Evolutionary conservation across 1,140 invertebrate genomes (phyloP).

Genomic region (Diorhabda elongata): DNA sequence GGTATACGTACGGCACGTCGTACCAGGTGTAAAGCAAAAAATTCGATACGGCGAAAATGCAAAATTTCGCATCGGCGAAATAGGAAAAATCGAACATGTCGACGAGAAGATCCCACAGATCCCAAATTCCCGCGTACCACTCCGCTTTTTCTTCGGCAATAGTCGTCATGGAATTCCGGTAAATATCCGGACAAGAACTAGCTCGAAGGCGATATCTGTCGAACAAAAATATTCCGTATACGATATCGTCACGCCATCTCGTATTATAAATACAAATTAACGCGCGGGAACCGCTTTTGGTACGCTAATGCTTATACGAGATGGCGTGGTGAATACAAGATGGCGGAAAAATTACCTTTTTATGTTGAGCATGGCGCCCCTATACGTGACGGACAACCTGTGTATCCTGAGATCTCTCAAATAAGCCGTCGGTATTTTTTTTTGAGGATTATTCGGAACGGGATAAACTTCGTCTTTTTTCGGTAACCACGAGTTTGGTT

Average conservation of each 20-base stretch:
- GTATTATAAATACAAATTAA: too few species aligned
- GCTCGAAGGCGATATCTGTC: conserved; percentile 70
- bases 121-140: conserved; percentile 68
- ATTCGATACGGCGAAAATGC: conserved; percentile 80
- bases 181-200: conserved; percentile 84
- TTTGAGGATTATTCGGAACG: conserved; percentile 45
- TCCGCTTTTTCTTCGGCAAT: conserved; percentile 71
- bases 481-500: conserved; percentile 56
- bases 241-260: too few species aligned
- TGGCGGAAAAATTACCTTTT: conserved; percentile 44
- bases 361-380: conserved; percentile 82
- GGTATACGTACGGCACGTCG: conserved; percentile 83
- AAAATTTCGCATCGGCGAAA: conserved; percentile 68
- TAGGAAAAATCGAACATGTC: conserved; percentile 79
- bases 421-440: conserved; percentile 58
- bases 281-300: too few species aligned
- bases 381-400: conserved; percentile 73
- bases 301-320: too few species aligned
- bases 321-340: too few species aligned
- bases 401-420: conserved; percentile 68
- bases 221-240: too few species aligned
- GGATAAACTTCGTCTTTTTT: conserved; percentile 43
- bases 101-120: conserved; percentile 69
- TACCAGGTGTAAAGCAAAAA: conserved; percentile 85
- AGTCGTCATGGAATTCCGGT: conserved; percentile 82